phyloP scores from a whole-genome alignment of 2,888 invertebrate genomes.

The Drosophila limbata region DNA sequence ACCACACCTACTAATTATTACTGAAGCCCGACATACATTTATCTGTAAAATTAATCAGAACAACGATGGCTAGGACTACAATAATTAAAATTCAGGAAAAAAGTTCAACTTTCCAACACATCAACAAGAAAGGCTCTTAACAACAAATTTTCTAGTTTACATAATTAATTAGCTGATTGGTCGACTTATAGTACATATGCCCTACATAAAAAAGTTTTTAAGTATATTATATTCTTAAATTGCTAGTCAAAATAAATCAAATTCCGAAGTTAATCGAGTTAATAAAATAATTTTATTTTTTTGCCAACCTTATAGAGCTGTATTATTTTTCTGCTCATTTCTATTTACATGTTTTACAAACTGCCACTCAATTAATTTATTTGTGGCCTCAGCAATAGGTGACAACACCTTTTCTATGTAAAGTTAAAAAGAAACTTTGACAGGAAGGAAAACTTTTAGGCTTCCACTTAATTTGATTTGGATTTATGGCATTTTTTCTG shows the following conservation, averaged over 20 bases:
- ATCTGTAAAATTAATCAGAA: conserved; percentile 60
- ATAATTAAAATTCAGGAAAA: background rate
- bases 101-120: conserved; percentile 37
- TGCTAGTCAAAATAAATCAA: background rate
- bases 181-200: background rate
- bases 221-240: background rate
- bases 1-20: background rate
- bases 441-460: conserved; percentile 53
- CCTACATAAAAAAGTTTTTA: background rate
- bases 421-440: conserved; percentile 51
- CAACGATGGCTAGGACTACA: conserved; percentile 3
- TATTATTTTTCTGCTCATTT: background rate
- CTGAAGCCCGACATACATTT: conserved; percentile 25
- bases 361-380: conserved; percentile 69
- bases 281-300: background rate
- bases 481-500: conserved; percentile 22
- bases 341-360: conserved; percentile 17
- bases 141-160: conserved; percentile 34
- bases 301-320: background rate
- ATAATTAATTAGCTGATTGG: background rate
- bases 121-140: conserved; percentile 39
- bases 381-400: conserved; percentile 49
- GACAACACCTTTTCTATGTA: conserved; percentile 75
- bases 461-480: conserved; percentile 41
- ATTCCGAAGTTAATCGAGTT: background rate